These are phyloP conservation scores for Nothocercus nigrocapillus DNA, from an alignment of 2,113 vertebrate species.

Conservation along the genomic window DNA sequence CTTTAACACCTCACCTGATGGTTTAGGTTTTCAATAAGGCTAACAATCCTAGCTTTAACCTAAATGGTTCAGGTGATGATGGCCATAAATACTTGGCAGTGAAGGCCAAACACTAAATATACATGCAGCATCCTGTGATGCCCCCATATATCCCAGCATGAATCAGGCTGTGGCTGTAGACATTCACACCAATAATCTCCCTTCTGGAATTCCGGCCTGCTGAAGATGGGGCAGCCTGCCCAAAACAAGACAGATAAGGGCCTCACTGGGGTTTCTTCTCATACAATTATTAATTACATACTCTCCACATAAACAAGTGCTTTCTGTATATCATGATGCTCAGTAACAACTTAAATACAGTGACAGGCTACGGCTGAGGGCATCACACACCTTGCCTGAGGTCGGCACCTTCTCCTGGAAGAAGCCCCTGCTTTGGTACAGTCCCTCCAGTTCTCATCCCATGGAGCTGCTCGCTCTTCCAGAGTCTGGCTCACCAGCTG, in stretches of 20 bases:
- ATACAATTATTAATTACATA: not conserved
- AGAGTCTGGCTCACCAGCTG: not conserved
- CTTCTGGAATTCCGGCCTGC: not conserved
- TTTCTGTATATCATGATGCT: not conserved
- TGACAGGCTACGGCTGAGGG: not conserved
- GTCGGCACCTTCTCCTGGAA: not conserved
- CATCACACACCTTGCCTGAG: not conserved
- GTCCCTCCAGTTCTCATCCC: not conserved
- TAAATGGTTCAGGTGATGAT: not conserved
- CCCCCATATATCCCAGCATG: not conserved
- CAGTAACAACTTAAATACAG: not conserved
- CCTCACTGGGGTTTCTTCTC: not conserved
- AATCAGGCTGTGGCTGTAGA: not conserved
- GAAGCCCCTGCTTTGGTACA: not conserved
- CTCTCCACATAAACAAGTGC: not conserved
- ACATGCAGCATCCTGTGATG: not conserved
- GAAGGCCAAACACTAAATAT: not conserved
- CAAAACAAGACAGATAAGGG: not conserved
- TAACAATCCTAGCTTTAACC: not conserved
- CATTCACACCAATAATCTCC: not conserved
- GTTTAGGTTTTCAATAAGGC: not conserved
- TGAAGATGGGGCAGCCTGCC: not conserved
- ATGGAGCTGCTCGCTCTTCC: not conserved
- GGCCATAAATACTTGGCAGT: not conserved
- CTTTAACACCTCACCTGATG: not conserved